These are phyloP conservation scores for Elysia crispata DNA, from an alignment of 2,888 invertebrate genomes.

Conservation along the genomic window DNA sequence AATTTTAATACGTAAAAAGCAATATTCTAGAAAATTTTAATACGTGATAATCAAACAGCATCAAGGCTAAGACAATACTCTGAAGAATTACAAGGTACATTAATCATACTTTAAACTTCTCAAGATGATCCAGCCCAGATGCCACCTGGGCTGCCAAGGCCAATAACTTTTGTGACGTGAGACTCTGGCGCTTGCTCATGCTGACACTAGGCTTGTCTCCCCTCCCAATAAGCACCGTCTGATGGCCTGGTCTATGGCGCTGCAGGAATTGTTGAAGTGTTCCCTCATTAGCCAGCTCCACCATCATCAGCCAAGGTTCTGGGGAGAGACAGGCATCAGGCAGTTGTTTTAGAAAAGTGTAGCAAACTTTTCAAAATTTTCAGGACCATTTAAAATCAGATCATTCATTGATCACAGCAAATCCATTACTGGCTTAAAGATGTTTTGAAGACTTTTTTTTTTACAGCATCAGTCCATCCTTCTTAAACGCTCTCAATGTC, in stretches of 20 bases:
- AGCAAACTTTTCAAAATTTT: too few species aligned
- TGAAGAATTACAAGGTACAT: background rate
- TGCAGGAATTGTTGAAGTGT: slow-evolving; percentile 67
- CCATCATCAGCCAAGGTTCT: slow-evolving; percentile 72
- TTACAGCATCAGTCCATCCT: too few species aligned
- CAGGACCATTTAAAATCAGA: too few species aligned
- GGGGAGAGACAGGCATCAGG: too few species aligned
- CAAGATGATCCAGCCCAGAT: slow-evolving; percentile 67
- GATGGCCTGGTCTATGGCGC: slow-evolving; percentile 65
- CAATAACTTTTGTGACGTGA: slow-evolving; percentile 65
- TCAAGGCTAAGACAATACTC: background rate
- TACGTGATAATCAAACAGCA: background rate
- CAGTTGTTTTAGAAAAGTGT: too few species aligned
- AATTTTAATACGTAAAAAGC: too few species aligned
- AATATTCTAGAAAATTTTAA: too few species aligned
- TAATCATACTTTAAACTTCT: slow-evolving; percentile 66
- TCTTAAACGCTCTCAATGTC: too few species aligned
- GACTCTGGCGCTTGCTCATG: slow-evolving; percentile 60
- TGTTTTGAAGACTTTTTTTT: too few species aligned
- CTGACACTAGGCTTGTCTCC: slow-evolving; percentile 58
- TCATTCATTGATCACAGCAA: too few species aligned
- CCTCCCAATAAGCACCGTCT: slow-evolving; percentile 55
- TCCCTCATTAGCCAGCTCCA: slow-evolving; percentile 69
- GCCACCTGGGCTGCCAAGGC: slow-evolving; percentile 66
- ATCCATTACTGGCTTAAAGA: too few species aligned